These are phyloP conservation scores for Coleophora deauratella DNA, from an alignment of 2,888 invertebrate genomes.

Conservation along the genomic window DNA sequence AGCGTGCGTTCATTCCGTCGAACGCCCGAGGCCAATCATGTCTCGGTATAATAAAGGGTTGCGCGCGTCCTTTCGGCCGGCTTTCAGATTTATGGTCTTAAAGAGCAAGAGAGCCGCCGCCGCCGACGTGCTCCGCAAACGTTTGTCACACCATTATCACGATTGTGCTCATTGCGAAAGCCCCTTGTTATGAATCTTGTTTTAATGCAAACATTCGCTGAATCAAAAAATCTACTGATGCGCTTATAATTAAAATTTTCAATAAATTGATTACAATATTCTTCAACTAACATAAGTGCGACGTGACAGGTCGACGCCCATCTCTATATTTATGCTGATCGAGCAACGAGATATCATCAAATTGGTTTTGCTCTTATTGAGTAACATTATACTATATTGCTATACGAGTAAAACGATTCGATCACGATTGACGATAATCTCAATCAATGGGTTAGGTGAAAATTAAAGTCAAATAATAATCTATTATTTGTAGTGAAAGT, in stretches of 20 bases:
- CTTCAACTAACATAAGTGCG: slow-evolving; percentile 46
- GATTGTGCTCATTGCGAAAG: slow-evolving; percentile 27
- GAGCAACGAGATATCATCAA: slow-evolving; percentile 33
- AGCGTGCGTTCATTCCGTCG: slow-evolving; percentile 54
- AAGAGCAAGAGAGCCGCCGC: slow-evolving; percentile 40
- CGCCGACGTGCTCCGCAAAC: slow-evolving; percentile 42
- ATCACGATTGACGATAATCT: slow-evolving; percentile 27
- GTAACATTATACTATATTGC: slow-evolving; percentile 20
- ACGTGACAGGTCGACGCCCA: slow-evolving; percentile 51
- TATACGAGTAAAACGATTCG: slow-evolving; percentile 25
- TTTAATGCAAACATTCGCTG: background rate
- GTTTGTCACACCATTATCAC: slow-evolving; percentile 62
- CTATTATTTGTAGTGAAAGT: background rate
- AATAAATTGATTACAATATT: slow-evolving; percentile 18
- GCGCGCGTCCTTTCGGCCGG: slow-evolving; percentile 50
- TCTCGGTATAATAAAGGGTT: slow-evolving; percentile 68
- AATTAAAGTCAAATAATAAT: slow-evolving; percentile 7
- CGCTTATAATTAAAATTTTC: slow-evolving; percentile 22
- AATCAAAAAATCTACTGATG: slow-evolving; percentile 7
- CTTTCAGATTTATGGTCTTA: slow-evolving; percentile 56
- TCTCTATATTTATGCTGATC: slow-evolving; percentile 59
- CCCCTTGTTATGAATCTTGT: slow-evolving; percentile 11
- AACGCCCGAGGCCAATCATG: slow-evolving; percentile 69
- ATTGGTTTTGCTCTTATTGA: slow-evolving; percentile 27
- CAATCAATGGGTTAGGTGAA: slow-evolving; percentile 17